Evolutionary conservation across 2,113 vertebrate species (phyloP).

Genomic region (Marcusenius ussheri): DNA sequence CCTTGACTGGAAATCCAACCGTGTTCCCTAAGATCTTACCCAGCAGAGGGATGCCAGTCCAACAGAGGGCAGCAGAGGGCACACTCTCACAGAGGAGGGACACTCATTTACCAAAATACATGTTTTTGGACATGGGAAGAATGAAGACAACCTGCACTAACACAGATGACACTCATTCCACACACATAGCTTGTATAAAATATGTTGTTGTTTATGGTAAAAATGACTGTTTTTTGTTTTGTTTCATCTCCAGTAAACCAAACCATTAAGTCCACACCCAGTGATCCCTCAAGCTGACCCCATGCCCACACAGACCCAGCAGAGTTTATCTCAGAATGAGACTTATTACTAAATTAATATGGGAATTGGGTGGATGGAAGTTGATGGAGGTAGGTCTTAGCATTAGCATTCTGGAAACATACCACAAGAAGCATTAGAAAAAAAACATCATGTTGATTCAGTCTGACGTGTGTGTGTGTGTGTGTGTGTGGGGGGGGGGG

Average conservation of each 20-base stretch:
- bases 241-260: neutral
- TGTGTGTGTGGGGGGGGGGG: too few relatives aligned
- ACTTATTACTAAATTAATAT: neutral
- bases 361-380: neutral
- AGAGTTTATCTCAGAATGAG: neutral
- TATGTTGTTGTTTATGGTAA: neutral
- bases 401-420: neutral
- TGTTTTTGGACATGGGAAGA: neutral
- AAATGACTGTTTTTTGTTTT: neutral
- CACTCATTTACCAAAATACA: neutral
- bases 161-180: neutral
- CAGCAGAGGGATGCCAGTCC: neutral
- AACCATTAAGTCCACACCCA: neutral
- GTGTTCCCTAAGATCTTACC: neutral
- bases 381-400: neutral
- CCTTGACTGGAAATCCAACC: neutral
- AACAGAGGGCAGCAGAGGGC: neutral
- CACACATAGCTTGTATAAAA: neutral
- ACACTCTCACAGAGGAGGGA: neutral
- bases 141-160: neutral
- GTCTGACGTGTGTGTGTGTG: neutral
- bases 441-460: neutral
- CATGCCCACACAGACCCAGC: neutral
- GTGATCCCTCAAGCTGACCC: neutral
- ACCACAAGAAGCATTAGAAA: neutral